A percentile compares a stretch with the other conserved stretches of the same genome.
These are phyloP conservation scores for Nephotettix cincticeps DNA, from an alignment of 1,140 invertebrate genomes.

Conservation along the genomic window DNA sequence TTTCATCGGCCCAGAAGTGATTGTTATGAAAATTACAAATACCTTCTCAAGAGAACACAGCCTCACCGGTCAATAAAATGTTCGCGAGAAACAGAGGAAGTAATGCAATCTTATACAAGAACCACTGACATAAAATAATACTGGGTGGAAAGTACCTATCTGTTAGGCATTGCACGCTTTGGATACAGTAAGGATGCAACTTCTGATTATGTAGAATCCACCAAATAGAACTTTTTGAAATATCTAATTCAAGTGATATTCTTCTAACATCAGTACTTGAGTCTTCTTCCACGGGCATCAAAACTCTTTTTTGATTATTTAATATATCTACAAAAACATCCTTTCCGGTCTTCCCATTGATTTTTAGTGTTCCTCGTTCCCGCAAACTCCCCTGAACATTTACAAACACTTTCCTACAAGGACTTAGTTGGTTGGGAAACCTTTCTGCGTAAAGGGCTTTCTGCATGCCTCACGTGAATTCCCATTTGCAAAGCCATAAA, in stretches of 20 bases:
- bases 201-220: neutral
- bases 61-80: neutral
- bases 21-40: neutral
- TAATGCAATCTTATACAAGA: neutral
- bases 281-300: neutral
- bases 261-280: neutral
- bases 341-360: neutral
- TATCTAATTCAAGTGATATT: neutral
- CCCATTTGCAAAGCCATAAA: conserved; percentile 4
- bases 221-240: neutral
- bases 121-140: neutral
- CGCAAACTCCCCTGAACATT: neutral
- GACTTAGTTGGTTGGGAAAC: neutral
- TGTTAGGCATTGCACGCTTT: neutral
- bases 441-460: conserved; percentile 2
- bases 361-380: conserved; percentile 6
- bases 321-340: conserved; percentile 4
- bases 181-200: neutral
- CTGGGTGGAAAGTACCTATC: neutral
- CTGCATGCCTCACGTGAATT: conserved; percentile 2
- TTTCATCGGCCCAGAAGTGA: neutral
- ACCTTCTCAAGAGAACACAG: neutral
- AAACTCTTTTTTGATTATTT: neutral
- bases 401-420: conserved; percentile 4
- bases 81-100: neutral